Evolutionary conservation across 1,140 invertebrate genomes (phyloP), one percentile per base, ranked within the genome.

Genomic region (Cherax quadricarinatus): DNA sequence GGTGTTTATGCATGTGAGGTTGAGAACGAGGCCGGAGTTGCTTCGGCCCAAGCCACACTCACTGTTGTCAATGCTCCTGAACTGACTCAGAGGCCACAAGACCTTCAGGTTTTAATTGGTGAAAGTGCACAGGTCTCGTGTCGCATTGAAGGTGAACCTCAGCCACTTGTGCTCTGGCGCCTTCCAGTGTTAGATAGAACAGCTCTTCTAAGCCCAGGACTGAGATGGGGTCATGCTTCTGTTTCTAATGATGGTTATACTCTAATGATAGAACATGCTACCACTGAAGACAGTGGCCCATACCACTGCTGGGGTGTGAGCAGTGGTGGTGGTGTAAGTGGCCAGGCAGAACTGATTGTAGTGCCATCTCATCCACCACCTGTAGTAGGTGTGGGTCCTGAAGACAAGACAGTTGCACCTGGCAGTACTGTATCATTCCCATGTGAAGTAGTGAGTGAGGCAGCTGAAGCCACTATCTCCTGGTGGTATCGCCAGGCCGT

Each of bases 271-370:
- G 60, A 70, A 30, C 30, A 89, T 5, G 88, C 80, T 18, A 53
- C 79, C 18, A 83, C 66, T 10, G 60, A 89, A 30, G 88, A 89
- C 88, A 89, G 79, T 53, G 88, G 88, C 4, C 14, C 88, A 9
- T 89, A 89, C 81, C 80, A 70, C 21, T 89, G 88, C 48, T 89
- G 88, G 88, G 88, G 88, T 9, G 80, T 89, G n/a, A 89, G 80
- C 80, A 89, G 48, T 48, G 88, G 88, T 14, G 88, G 88, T n/a
- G 88, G 80, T 30, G 51, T 89, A 24, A 89, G 80, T 60, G 88
- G 60, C 5, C 41, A 51, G 41, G 88, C 88, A 30, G 88, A 89
- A 62, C 49, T 89, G 24, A 24, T 84, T 7, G 80, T 89, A 18
- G 80, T 84, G 60, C 9, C 66, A 48, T 80, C 79, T n/a, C 66